phyloP scores from a whole-genome alignment of 1,140 invertebrate species.

The Rhagoletis zephyria region DNA sequence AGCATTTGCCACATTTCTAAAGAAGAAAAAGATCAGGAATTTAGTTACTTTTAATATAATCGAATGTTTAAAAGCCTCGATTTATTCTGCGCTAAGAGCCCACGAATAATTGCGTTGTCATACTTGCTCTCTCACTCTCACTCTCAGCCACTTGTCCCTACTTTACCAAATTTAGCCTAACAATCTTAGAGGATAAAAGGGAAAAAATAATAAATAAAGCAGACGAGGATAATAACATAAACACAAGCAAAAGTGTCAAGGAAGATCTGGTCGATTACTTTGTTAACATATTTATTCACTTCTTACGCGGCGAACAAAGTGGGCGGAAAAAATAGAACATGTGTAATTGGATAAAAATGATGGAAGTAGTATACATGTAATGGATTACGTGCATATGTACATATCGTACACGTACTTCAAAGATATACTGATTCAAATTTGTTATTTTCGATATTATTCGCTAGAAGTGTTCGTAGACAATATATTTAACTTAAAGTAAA shows the following conservation, averaged over 20 bases:
- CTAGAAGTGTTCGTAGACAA: neutral
- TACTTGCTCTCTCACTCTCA: neutral
- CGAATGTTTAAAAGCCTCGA: too few relatives aligned
- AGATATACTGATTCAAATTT: neutral
- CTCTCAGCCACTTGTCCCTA: neutral
- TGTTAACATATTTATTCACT: constrained; percentile 26
- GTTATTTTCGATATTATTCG: neutral
- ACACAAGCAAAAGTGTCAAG: neutral
- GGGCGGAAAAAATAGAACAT: neutral
- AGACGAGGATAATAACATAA: constrained; percentile 21
- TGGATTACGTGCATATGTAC: too few relatives aligned
- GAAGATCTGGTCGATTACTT: constrained; percentile 30
- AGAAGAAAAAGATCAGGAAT: too few relatives aligned
- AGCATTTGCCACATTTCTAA: too few relatives aligned
- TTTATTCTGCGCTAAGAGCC: too few relatives aligned
- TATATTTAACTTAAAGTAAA: neutral
- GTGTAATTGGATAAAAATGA: neutral
- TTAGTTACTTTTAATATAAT: too few relatives aligned
- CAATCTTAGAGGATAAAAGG: neutral
- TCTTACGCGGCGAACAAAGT: neutral
- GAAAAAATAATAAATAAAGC: constrained; percentile 4
- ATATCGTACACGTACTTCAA: neutral
- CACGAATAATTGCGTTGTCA: too few relatives aligned
- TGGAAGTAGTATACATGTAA: too few relatives aligned
- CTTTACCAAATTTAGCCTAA: neutral